These are phyloP conservation scores for Camponotus fellah DNA, from an alignment of 2,888 invertebrate genomes.

Conservation along the genomic window DNA sequence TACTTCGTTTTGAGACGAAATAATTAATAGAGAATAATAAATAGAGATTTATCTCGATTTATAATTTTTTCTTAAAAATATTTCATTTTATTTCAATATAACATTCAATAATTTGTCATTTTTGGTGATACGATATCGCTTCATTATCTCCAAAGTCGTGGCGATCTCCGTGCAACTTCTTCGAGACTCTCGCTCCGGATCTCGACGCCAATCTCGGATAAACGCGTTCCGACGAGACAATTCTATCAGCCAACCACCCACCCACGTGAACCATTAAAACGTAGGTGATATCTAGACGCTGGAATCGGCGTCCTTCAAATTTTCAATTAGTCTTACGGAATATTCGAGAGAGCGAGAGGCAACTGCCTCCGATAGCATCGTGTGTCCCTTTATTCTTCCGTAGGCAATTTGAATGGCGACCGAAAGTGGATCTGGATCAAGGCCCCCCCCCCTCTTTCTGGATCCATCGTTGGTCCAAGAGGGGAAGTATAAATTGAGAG, in stretches of 20 bases:
- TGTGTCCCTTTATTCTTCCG: conserved; percentile 44
- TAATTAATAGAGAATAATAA: background rate
- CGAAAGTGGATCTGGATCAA: conserved; percentile 75
- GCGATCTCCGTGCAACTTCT: conserved; percentile 2
- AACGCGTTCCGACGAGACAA: conserved; percentile 35
- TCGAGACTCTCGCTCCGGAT: background rate
- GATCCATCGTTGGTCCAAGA: conserved; percentile 1
- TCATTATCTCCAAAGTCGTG: background rate
- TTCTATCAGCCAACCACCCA: conserved; percentile 44
- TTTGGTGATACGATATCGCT: background rate
- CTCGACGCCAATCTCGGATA: conserved; percentile 48
- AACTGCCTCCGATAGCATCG: conserved; percentile 14
- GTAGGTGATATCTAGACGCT: conserved; percentile 18
- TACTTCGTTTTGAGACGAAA: background rate
- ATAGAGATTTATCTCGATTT: background rate
- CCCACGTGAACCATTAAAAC: conserved; percentile 43
- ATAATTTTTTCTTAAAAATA: background rate
- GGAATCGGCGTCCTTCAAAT: conserved; percentile 36
- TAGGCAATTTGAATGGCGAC: conserved; percentile 46
- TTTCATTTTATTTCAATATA: background rate
- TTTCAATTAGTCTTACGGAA: conserved; percentile 52
- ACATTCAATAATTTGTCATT: conserved; percentile 12
- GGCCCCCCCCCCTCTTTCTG: conserved; percentile 33
- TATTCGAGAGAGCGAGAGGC: conserved; percentile 25
- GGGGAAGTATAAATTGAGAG: conserved; percentile 43